Percentiles rank a stretch among this genome's conserved stretches.
Evolutionary conservation across 2,797 vertebrate species (phyloP).

Genomic region (Coccyzus lansbergi): DNA sequence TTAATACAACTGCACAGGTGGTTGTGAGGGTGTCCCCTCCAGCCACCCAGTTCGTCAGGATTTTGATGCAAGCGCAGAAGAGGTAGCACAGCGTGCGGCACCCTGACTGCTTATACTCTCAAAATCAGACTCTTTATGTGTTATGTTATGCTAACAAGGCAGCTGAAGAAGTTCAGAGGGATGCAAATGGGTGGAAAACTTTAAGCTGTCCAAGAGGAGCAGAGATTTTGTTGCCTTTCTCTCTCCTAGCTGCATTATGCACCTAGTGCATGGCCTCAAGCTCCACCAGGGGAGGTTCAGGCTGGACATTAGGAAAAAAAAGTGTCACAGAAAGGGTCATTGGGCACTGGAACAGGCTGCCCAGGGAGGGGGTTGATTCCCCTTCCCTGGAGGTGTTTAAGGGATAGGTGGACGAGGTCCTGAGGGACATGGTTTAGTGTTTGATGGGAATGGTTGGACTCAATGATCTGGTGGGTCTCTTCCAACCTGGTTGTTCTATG

Average conservation of each 20-base stretch:
- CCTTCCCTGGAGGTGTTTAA: too few relatives aligned
- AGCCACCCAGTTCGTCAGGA: constrained; percentile 13
- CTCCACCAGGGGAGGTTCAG: too few relatives aligned
- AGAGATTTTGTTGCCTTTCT: not conserved
- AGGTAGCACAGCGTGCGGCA: not conserved
- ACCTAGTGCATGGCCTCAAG: too few relatives aligned
- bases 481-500: too few relatives aligned
- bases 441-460: too few relatives aligned
- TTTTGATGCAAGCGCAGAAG: not conserved
- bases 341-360: too few relatives aligned
- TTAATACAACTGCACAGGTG: not conserved
- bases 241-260: not conserved
- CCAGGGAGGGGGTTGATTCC: too few relatives aligned
- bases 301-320: too few relatives aligned
- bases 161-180: not conserved
- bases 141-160: not conserved
- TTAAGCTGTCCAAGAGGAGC: not conserved
- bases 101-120: not conserved
- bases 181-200: not conserved
- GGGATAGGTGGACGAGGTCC: too few relatives aligned
- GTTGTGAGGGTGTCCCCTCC: not conserved
- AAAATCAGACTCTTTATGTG: not conserved
- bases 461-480: too few relatives aligned
- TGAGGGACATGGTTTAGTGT: too few relatives aligned
- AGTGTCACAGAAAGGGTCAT: too few relatives aligned